Base-by-base conservation (phyloP, 1,140 invertebrate genomes). In the Drosophila biarmipes region DNA sequence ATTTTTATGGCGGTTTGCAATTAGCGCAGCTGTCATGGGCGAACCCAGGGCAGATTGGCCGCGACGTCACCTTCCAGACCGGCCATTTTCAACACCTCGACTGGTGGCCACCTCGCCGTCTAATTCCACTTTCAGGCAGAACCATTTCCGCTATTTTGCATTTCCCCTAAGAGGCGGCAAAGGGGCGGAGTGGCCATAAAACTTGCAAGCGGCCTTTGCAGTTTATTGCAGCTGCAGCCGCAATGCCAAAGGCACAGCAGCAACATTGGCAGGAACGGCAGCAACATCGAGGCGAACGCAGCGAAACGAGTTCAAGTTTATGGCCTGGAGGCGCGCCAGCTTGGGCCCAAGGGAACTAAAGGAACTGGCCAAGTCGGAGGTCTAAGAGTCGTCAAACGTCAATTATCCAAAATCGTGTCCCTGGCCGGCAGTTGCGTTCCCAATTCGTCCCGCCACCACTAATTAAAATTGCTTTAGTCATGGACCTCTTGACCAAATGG, bases 271-370 rank as follows among this genome's bases (percentile, higher is more conserved):
- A n/a, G 48, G 21, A 29, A 17, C 42, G 12, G 57, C 4, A 40
- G 27, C 58, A 43, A 43, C 42, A 54, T 21, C 43, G 52, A 35
- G 34, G 17, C 55, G 42, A 84, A 79, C 61, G 74, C 82, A 79
- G 71, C 79, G 66, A 72, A 87, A 87, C 84, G 79, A 76, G 82
- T 87, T 87, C 82, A 89, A 89, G 82, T 87, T 87, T 87, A 87
- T 89, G 78, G 78, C 78, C 58, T 19, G 54, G 53, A 75, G 62
- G 80, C 66, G 15, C 15, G 69, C 42, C 59, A 62, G 42, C 37
- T 37, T 31, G 42, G 42, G 45, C 12, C 17, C 24, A 24, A 24
- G 11, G 11, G 2, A 31, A 8, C 8, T 8, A 2, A 40, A 21
- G 38, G 15, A 45, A 24, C 34, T 31, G 40, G 29, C 54, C 27